Conservation (phyloP, 2,888 invertebrate species). For the Acheta domesticus region DNA sequence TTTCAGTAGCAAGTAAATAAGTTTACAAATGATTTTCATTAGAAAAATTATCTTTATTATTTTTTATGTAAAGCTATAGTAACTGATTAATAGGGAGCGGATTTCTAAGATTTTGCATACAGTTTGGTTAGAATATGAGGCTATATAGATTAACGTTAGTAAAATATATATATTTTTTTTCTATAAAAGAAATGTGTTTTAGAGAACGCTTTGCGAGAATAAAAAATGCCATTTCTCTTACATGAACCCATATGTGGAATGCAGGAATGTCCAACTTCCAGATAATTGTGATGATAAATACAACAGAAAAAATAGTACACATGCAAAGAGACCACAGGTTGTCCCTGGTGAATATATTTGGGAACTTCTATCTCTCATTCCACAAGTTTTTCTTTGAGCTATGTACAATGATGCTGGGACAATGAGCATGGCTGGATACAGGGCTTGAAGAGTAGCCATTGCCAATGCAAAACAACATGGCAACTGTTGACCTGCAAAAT, state of each 20-base stretch:
- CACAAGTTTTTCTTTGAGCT: constrained; percentile 45
- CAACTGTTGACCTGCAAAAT: constrained; percentile 54
- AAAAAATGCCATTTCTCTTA: constrained; percentile 51
- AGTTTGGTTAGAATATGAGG: too few species aligned
- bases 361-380: constrained; percentile 26
- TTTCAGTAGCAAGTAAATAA: too few species aligned
- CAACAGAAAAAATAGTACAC: constrained; percentile 56
- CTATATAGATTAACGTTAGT: too few species aligned
- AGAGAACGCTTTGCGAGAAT: not conserved
- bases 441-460: constrained; percentile 74
- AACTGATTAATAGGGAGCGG: too few species aligned
- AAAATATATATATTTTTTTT: too few species aligned
- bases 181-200: too few species aligned
- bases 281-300: constrained; percentile 62
- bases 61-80: too few species aligned
- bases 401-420: constrained; percentile 76
- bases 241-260: constrained; percentile 79
- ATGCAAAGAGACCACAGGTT: constrained; percentile 49
- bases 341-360: constrained; percentile 40
- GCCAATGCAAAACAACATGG: constrained; percentile 67
- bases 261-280: constrained; percentile 52
- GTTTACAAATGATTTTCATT: too few species aligned
- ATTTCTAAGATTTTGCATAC: too few species aligned
- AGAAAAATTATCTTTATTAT: too few species aligned
- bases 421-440: constrained; percentile 77